These are phyloP conservation scores for Lasiommata megera DNA, from an alignment of 2,888 invertebrate genomes.

Conservation along the genomic window DNA sequence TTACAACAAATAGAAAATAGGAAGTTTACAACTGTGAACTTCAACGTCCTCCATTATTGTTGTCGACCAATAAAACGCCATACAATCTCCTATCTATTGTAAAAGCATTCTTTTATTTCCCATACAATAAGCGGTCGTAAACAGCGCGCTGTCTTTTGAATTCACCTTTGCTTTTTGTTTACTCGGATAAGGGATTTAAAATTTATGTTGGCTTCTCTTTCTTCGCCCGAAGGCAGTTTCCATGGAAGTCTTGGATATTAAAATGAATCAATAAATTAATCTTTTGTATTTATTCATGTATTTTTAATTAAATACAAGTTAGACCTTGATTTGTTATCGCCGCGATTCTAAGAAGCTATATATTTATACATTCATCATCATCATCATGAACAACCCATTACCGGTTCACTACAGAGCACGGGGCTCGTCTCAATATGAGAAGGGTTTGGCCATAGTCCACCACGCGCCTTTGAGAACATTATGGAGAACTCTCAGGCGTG, in stretches of 20 bases:
- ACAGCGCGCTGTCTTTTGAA: conserved; percentile 11
- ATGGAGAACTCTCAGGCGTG: too few species aligned
- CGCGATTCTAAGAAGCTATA: too few species aligned
- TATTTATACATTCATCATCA: too few species aligned
- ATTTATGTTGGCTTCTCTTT: not conserved
- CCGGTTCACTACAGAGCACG: too few species aligned
- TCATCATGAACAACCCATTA: too few species aligned
- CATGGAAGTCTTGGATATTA: not conserved
- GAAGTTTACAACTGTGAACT: conserved; percentile 3
- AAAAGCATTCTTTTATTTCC: conserved; percentile 11
- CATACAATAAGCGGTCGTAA: conserved; percentile 15
- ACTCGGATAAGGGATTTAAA: not conserved
- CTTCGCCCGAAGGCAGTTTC: not conserved
- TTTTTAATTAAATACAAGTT: too few species aligned
- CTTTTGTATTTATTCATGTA: too few species aligned
- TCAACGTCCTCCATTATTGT: conserved; percentile 11
- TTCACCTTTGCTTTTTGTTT: conserved; percentile 4
- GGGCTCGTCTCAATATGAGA: too few species aligned
- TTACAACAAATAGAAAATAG: conserved; percentile 5
- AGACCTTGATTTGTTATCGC: too few species aligned
- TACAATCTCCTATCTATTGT: conserved; percentile 15
- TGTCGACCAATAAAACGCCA: conserved; percentile 17
- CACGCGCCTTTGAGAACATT: too few species aligned
- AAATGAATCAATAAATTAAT: too few species aligned
- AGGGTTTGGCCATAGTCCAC: too few species aligned